phyloP scores from a whole-genome alignment of 2,888 invertebrate genomes.

The Plebejus anna region DNA sequence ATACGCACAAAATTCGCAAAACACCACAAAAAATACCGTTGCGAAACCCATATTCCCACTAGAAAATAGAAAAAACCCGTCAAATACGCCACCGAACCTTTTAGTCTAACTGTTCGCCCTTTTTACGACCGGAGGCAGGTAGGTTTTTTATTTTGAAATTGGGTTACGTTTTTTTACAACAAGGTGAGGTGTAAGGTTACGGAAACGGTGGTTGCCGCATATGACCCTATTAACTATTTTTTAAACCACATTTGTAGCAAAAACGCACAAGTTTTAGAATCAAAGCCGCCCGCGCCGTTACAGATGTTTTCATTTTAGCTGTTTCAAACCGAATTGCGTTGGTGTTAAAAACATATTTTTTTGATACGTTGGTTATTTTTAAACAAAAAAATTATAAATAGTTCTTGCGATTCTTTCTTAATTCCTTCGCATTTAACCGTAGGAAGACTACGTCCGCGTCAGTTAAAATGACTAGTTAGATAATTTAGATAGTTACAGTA shows the following conservation, averaged over 20 bases:
- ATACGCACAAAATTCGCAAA: constrained; percentile 55
- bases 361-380: background rate
- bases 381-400: no score
- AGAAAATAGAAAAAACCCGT: constrained; percentile 60
- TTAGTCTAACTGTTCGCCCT: constrained; percentile 55
- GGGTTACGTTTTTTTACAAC: constrained; percentile 70
- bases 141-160: constrained; percentile 67
- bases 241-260: constrained; percentile 53
- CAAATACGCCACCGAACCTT: constrained; percentile 54
- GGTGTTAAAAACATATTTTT: background rate
- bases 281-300: constrained; percentile 2
- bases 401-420: background rate
- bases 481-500: no score
- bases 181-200: constrained; percentile 76
- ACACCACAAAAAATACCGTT: constrained; percentile 57
- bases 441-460: background rate
- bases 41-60: constrained; percentile 58
- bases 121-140: constrained; percentile 66
- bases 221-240: constrained; percentile 69
- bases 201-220: constrained; percentile 69
- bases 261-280: constrained; percentile 26
- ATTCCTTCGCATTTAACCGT: background rate
- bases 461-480: background rate
- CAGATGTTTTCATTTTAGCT: background rate
- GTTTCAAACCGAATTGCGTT: background rate